A percentile compares a stretch with the other conserved stretches of the same genome.
These are phyloP conservation scores for Saccopteryx leptura DNA, from an alignment of 2,113 vertebrate genomes.

Conservation along the genomic window DNA sequence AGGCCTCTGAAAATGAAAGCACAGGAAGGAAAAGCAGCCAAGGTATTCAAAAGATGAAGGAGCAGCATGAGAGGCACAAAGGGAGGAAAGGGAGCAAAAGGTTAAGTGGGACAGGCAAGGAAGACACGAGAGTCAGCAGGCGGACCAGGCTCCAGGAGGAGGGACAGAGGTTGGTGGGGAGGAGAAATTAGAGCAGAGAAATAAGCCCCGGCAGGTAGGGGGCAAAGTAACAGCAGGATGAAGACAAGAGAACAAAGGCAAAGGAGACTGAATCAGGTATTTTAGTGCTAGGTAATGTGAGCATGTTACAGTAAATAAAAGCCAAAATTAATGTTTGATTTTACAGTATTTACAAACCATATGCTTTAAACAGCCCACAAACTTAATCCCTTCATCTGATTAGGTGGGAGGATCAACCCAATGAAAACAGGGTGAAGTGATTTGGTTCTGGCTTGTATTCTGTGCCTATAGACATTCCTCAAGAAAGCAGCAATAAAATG, in stretches of 20 bases:
- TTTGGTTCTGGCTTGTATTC: background rate
- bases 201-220: background rate
- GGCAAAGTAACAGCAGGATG: background rate
- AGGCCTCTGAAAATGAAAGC: background rate
- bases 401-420: constrained; percentile 52
- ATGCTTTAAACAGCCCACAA: constrained; percentile 57
- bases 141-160: background rate
- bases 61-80: background rate
- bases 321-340: constrained; percentile 47
- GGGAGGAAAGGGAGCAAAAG: background rate
- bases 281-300: background rate
- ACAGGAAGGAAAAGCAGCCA: fast-evolving
- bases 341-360: constrained; percentile 62
- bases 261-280: background rate
- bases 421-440: background rate
- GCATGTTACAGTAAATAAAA: constrained; percentile 60
- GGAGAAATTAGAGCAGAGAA: background rate
- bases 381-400: constrained; percentile 35
- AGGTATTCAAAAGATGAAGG: background rate
- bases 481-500: background rate
- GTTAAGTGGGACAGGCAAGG: background rate
- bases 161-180: background rate
- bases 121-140: background rate
- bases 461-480: constrained; percentile 11
- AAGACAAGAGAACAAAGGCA: background rate